Evolutionary conservation across 2,888 invertebrate genomes (phyloP).

Genomic region (Pseudococcus longispinus): DNA sequence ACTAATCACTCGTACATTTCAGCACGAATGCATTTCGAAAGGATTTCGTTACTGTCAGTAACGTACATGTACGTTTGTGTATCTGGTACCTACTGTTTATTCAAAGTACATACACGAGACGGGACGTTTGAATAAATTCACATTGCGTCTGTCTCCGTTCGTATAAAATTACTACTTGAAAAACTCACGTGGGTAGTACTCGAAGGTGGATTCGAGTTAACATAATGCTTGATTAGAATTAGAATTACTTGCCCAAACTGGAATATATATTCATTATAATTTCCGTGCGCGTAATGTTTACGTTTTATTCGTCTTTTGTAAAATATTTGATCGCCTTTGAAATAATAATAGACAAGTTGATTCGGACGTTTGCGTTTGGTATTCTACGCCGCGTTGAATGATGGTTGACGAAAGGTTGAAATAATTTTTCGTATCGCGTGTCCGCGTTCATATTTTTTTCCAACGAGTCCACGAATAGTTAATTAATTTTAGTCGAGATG

Average conservation of each 20-base stretch:
- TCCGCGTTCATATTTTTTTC: not conserved
- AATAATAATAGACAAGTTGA: not conserved
- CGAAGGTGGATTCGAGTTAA: slow-evolving; percentile 27
- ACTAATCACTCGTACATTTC: too few species aligned
- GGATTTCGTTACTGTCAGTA: not conserved
- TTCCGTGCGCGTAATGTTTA: not conserved
- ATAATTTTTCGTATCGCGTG: not conserved
- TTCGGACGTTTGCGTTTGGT: not conserved
- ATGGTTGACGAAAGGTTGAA: not conserved
- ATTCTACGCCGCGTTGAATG: not conserved
- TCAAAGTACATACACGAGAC: not conserved
- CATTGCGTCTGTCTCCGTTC: too few species aligned
- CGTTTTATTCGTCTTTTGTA: slow-evolving; percentile 31
- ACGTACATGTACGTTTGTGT: not conserved
- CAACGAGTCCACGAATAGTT: not conserved
- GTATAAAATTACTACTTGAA: not conserved
- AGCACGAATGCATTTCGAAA: not conserved
- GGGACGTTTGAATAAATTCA: slow-evolving; percentile 8
- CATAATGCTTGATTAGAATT: slow-evolving; percentile 31
- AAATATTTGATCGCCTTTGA: slow-evolving; percentile 8
- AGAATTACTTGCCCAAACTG: not conserved
- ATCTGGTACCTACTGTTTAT: not conserved
- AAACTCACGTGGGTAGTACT: slow-evolving; percentile 29
- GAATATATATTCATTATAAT: slow-evolving; percentile 30
- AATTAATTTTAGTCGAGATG: not conserved